These are phyloP conservation scores for Ctenopoma kingsleyae DNA, from an alignment of 2,797 vertebrate genomes.

Conservation along the genomic window DNA sequence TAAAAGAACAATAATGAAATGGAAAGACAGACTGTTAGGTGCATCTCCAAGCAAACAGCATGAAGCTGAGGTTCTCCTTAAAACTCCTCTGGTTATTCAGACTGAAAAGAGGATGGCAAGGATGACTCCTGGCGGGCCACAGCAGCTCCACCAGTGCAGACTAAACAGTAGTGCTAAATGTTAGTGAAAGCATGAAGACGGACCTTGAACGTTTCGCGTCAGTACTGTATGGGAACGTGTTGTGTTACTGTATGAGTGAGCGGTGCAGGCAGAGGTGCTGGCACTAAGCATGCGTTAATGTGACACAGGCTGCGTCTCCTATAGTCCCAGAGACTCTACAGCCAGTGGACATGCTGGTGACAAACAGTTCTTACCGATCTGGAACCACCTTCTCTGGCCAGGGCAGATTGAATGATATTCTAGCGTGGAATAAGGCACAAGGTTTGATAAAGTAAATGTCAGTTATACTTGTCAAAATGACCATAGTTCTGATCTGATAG, in stretches of 20 bases:
- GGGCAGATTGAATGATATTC: constrained; percentile 99
- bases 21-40: constrained; percentile 53
- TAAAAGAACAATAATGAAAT: constrained; percentile 57
- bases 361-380: constrained; percentile 93
- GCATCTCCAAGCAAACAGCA: constrained; percentile 61
- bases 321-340: constrained; percentile 44
- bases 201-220: background rate
- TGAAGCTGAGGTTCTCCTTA: constrained; percentile 32
- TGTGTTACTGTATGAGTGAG: constrained; percentile 44
- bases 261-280: constrained; percentile 43
- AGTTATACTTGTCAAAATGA: background rate
- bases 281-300: constrained; percentile 72
- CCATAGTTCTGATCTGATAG: background rate
- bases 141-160: constrained; percentile 28
- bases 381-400: constrained; percentile 97
- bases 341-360: constrained; percentile 85
- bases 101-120: constrained; percentile 27
- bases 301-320: constrained; percentile 32
- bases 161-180: constrained; percentile 37
- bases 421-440: constrained; percentile 91
- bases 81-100: constrained; percentile 24
- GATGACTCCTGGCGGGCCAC: constrained; percentile 36
- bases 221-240: constrained; percentile 24
- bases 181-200: constrained; percentile 77
- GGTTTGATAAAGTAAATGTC: constrained; percentile 73